Evolutionary conservation across 2,888 invertebrate genomes (phyloP).

Genomic region (Ellobium chinense): DNA sequence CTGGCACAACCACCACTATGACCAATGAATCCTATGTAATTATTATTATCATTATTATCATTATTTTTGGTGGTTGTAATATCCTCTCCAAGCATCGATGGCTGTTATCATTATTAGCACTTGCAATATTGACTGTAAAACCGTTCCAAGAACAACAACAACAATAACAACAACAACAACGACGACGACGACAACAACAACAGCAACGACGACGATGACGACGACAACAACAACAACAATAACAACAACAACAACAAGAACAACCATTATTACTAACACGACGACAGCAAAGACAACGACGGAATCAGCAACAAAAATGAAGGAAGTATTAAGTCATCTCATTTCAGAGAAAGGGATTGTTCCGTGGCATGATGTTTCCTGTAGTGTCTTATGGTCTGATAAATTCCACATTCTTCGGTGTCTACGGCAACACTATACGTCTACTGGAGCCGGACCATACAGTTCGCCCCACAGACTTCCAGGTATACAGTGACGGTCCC

Average conservation of each 20-base stretch:
- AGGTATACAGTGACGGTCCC: no score
- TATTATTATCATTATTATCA: no score
- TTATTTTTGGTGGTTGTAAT: no score
- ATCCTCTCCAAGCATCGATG: no score
- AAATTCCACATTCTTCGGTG: slow-evolving; percentile 96
- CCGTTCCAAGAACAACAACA: background rate
- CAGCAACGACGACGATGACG: background rate
- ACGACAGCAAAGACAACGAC: background rate
- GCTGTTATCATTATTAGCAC: no score
- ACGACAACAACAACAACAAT: background rate
- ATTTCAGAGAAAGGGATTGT: slow-evolving; percentile 84
- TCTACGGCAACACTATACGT: slow-evolving; percentile 86
- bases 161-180: background rate
- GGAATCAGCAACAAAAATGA: background rate
- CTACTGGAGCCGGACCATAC: slow-evolving; percentile 49
- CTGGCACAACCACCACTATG: no score
- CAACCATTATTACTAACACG: background rate
- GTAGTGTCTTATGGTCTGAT: slow-evolving; percentile 92
- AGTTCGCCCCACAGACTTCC: background rate
- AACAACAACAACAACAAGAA: background rate
- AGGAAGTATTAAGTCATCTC: background rate
- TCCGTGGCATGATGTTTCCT: slow-evolving; percentile 92
- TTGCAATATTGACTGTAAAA: no score
- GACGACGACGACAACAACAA: background rate
- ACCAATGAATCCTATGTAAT: no score